Base-by-base conservation (phyloP, 1,140 invertebrate genomes). In the Saxidomus purpurata region DNA sequence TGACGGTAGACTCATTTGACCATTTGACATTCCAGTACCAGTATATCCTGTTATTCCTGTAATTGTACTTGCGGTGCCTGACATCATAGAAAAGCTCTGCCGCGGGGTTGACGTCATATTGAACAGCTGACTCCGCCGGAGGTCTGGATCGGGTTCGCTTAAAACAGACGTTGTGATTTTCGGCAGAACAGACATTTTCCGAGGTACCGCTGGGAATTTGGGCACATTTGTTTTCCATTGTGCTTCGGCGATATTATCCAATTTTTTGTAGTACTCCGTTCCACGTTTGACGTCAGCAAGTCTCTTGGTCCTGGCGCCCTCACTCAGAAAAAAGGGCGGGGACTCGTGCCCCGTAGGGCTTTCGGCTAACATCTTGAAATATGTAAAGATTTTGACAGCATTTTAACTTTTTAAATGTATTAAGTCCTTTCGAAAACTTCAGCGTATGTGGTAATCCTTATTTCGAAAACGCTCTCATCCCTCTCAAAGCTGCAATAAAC, bases 51-150 rank as follows among this genome's bases (percentile, higher is more conserved):
- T 43, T 28, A 55, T 76, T 25, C 86, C 77, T 17, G 76, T 88
- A 3, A 63, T 28, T n/a, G 77, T 81, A 52, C 86, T 88, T 36
- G 38, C 86, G 1, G 52, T 19, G 19, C 76, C 76, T 49, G 86
- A 88, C 87, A 84, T 84, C 87, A 89, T 83, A 3, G 87, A 89
- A 25, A 89, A 36, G 38, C 87, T 89, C 38, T 84, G 87, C 17
- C 87, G 79, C 34, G 87, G 87, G 28, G 87, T 89, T 77, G 87
- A 89, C 47, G 87, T 89, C 79, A 89, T 82, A 43, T 87, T 87
- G 9, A 82, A 67, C 63, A 38, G 40, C 2, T 52, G 55, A 28
- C 61, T 71, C 13, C 55, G 87, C 11, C 34, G 49, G 28, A 25
- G 8, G 9, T 55, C 34, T 17, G 87, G 15, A 49, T 83, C 87